Conservation (phyloP, 2,797 vertebrate species). For the Lophius americanus region DNA sequence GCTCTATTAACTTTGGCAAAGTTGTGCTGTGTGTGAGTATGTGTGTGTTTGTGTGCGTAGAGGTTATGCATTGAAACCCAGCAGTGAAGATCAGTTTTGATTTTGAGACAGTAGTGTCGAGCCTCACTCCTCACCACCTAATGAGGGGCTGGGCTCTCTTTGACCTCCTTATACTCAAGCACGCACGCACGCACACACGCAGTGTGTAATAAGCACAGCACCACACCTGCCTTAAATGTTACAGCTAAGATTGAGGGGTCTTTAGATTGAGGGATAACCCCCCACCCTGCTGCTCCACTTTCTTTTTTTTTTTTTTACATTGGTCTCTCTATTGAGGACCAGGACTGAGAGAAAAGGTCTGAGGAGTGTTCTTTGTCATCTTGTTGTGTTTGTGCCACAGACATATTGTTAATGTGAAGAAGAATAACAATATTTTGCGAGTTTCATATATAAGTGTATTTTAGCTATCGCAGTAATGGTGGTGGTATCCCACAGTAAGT, state of each 20-base stretch:
- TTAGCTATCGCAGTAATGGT: too few relatives aligned
- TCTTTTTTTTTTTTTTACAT: constrained; percentile 31
- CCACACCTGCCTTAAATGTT: constrained; percentile 83
- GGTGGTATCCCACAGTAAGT: too few relatives aligned
- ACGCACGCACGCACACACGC: constrained; percentile 1
- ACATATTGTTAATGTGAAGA: not conserved
- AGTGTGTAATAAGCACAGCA: constrained; percentile 57
- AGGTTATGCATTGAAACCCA: constrained; percentile 32
- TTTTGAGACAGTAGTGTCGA: constrained; percentile 51
- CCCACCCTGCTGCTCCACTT: constrained; percentile 53
- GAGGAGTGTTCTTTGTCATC: not conserved
- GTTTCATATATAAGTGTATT: too few relatives aligned
- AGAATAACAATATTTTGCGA: not conserved
- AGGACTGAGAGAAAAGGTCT: constrained; percentile 1
- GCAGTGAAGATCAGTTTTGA: constrained; percentile 47
- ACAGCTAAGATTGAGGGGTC: constrained; percentile 65
- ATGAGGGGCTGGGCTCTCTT: constrained; percentile 78
- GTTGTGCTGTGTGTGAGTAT: constrained; percentile 21
- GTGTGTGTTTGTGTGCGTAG: constrained; percentile 13
- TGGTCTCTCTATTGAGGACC: constrained; percentile 30
- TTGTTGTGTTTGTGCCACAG: not conserved
- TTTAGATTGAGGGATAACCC: constrained; percentile 72
- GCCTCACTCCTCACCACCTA: constrained; percentile 83
- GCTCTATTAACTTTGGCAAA: constrained; percentile 56
- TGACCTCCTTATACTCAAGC: constrained; percentile 57